A percentile compares a stretch with the other conserved stretches of the same genome.
These are phyloP conservation scores for Hippoglossus stenolepis DNA, from an alignment of 2,113 vertebrate genomes.

Conservation along the genomic window DNA sequence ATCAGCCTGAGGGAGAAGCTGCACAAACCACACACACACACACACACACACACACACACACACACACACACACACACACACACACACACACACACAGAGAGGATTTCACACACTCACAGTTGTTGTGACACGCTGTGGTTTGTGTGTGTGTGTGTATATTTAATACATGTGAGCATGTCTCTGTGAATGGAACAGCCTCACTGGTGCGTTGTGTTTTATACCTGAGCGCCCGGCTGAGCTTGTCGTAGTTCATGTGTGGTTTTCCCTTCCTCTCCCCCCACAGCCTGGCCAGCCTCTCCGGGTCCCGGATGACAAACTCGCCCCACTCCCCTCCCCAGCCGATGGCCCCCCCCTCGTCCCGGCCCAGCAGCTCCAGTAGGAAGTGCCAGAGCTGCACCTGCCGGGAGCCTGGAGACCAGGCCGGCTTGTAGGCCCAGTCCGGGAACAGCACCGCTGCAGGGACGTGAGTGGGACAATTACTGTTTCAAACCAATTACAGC, in stretches of 20 bases:
- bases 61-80: not conserved
- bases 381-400: constrained; percentile 88
- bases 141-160: constrained; percentile 12
- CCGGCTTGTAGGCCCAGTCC: constrained; percentile 85
- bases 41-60: not conserved
- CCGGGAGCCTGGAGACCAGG: constrained; percentile 82
- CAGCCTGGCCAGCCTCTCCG: constrained; percentile 81
- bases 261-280: constrained; percentile 88
- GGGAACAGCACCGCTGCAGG: constrained; percentile 80
- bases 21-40: constrained; percentile 16
- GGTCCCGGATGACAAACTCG: constrained; percentile 85
- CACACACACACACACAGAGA: not conserved
- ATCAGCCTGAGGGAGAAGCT: constrained; percentile 31
- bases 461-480: not conserved
- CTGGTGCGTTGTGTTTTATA: constrained; percentile 21
- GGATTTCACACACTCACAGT: not conserved
- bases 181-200: not conserved
- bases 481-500: not conserved
- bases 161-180: not conserved
- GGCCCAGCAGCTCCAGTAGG: constrained; percentile 82
- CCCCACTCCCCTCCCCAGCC: constrained; percentile 85
- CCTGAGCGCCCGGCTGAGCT: constrained; percentile 86
- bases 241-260: constrained; percentile 87
- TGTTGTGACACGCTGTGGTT: not conserved
- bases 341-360: constrained; percentile 78